Evolutionary conservation across 2,888 invertebrate species (phyloP).

Genomic region (Cybosia mesomella): DNA sequence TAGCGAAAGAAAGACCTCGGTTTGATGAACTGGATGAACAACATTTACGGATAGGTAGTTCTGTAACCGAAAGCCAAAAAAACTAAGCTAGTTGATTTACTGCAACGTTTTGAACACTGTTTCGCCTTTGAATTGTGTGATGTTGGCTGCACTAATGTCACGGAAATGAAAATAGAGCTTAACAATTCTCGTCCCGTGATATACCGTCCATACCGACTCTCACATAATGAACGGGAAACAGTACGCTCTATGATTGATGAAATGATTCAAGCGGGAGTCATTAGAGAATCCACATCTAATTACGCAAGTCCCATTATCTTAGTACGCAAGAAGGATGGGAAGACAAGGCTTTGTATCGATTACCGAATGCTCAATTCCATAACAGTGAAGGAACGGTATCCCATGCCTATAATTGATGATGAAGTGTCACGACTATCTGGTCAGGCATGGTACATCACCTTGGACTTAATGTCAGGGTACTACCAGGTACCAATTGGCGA

Average conservation of each 20-base stretch:
- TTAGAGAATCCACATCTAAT: neutral
- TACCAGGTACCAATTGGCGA: conserved; percentile 19
- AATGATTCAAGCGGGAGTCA: neutral
- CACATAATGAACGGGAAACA: neutral
- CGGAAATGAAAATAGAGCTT: conserved; percentile 10
- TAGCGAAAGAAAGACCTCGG: no score
- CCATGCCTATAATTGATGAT: conserved; percentile 41
- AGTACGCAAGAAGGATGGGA: conserved; percentile 10
- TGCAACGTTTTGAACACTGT: neutral
- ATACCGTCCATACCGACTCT: neutral
- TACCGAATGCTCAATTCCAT: conserved; percentile 6
- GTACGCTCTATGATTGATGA: neutral
- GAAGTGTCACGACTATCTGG: conserved; percentile 19
- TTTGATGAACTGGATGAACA: no score
- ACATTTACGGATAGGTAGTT: no score
- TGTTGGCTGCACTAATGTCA: neutral
- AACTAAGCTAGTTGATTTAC: no score
- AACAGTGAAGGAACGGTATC: conserved; percentile 39
- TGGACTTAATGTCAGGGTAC: conserved; percentile 10
- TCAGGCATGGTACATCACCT: conserved; percentile 1
- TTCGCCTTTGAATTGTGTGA: neutral
- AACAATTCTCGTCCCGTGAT: neutral
- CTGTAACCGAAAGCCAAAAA: no score
- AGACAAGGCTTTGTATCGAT: neutral
- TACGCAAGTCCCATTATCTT: conserved; percentile 15